These are phyloP conservation scores for Jordanella pulchra DNA, from an alignment of 2,797 vertebrate genomes.

Conservation along the genomic window DNA sequence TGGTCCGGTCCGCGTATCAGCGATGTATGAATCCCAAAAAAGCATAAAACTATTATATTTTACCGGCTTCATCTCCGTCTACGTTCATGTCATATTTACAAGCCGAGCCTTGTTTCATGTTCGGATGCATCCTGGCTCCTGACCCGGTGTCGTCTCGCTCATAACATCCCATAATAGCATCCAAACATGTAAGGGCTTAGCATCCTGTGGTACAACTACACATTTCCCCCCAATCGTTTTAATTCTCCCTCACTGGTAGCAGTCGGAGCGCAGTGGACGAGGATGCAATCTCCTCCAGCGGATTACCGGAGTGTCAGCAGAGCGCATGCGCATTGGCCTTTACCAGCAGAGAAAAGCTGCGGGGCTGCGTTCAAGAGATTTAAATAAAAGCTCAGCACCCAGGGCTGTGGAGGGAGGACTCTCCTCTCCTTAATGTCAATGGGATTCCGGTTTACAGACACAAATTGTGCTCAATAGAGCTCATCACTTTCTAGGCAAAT, in stretches of 20 bases:
- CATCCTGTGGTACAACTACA: neutral
- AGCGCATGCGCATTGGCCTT: slow-evolving; percentile 75
- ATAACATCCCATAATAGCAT: slow-evolving; percentile 20
- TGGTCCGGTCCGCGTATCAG: slow-evolving; percentile 31
- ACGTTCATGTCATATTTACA: slow-evolving; percentile 51
- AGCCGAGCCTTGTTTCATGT: slow-evolving; percentile 47
- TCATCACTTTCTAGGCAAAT: neutral
- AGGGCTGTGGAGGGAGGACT: slow-evolving; percentile 13
- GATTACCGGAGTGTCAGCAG: slow-evolving; percentile 80
- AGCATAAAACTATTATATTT: slow-evolving; percentile 33
- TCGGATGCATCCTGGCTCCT: slow-evolving; percentile 55
- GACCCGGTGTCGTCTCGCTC: slow-evolving; percentile 52
- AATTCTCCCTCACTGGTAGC: slow-evolving; percentile 53
- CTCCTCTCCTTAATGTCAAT: slow-evolving; percentile 36
- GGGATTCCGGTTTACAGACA: neutral
- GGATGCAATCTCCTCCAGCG: slow-evolving; percentile 75
- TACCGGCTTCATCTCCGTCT: slow-evolving; percentile 41
- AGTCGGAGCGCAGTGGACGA: slow-evolving; percentile 57
- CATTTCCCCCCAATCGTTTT: slow-evolving; percentile 27
- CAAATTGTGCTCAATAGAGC: neutral
- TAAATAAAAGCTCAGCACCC: slow-evolving; percentile 46
- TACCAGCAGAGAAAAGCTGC: slow-evolving; percentile 32
- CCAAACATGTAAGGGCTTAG: neutral
- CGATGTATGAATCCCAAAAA: slow-evolving; percentile 6
- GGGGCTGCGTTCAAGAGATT: slow-evolving; percentile 71